Percentiles rank a stretch among this genome's conserved stretches.
Evolutionary conservation across 30 jellyfish, hydroid and myxozoan genomes (phyloP).

Genomic region (Nemopilema nomurai): DNA sequence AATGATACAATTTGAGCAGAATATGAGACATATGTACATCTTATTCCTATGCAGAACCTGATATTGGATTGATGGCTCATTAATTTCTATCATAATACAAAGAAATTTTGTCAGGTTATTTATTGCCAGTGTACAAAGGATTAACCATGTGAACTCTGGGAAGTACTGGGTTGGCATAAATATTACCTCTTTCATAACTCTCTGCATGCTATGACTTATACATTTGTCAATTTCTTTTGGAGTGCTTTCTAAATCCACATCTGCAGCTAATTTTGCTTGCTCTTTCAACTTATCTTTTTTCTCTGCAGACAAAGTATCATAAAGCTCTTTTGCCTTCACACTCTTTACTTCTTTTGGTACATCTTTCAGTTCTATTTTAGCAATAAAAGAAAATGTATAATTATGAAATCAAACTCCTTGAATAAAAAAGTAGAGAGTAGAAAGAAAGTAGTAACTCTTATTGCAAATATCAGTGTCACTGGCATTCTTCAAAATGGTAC

Average conservation of each 20-base stretch:
- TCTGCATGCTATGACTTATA: conserved; percentile 30
- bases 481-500: conserved; percentile 4
- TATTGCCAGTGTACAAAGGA: too few species aligned
- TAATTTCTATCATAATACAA: too few species aligned
- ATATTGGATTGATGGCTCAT: too few species aligned
- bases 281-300: not conserved
- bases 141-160: too few species aligned
- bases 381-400: not conserved
- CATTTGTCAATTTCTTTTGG: conserved; percentile 9
- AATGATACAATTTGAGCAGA: too few species aligned
- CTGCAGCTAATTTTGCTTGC: conserved; percentile 22
- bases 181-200: conserved; percentile 33
- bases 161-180: not conserved
- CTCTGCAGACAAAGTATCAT: conserved; percentile 16
- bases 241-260: conserved; percentile 16
- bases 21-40: too few species aligned
- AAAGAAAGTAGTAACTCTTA: conserved; percentile 1
- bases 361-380: conserved; percentile 24
- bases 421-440: not conserved
- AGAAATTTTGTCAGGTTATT: too few species aligned
- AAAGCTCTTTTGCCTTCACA: conserved; percentile 14
- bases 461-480: not conserved
- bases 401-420: not conserved
- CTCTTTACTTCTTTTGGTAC: conserved; percentile 34
- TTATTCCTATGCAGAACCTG: too few species aligned